Conservation (phyloP, 2,888 invertebrate species). For the Nebria brevicollis region DNA sequence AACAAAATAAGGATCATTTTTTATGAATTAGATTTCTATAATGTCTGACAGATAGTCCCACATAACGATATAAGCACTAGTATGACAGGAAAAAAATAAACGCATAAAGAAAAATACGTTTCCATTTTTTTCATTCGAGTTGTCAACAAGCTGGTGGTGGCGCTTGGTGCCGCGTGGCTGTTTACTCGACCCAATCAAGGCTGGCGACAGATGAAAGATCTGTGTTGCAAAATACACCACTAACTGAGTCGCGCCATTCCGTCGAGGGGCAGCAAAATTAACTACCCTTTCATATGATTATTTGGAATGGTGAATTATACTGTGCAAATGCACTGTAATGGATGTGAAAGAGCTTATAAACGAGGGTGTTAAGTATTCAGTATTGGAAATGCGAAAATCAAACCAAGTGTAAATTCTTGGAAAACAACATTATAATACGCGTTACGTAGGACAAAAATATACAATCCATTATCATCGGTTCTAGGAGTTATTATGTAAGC, state of each 20-base stretch:
- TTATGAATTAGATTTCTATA: background rate
- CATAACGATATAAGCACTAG: background rate
- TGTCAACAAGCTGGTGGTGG: slow-evolving; percentile 36
- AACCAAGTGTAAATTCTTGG: background rate
- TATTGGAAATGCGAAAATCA: background rate
- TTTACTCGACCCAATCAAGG: slow-evolving; percentile 31
- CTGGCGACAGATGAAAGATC: slow-evolving; percentile 34
- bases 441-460: background rate
- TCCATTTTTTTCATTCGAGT: slow-evolving; percentile 15
- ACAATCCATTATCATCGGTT: slow-evolving; percentile 22
- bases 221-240: slow-evolving; percentile 17
- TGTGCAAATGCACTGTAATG: background rate
- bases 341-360: no score
- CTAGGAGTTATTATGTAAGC: slow-evolving; percentile 18
- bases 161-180: slow-evolving; percentile 16
- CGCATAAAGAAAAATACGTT: slow-evolving; percentile 22
- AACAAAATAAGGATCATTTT: background rate
- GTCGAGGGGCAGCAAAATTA: background rate
- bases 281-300: background rate
- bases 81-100: background rate
- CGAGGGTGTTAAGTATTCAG: no score
- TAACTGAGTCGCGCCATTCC: background rate
- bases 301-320: background rate
- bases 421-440: slow-evolving; percentile 17
- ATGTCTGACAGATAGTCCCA: background rate